Evolutionary conservation across 2,888 invertebrate species (phyloP).

Genomic region (Epistrophella euchroma): DNA sequence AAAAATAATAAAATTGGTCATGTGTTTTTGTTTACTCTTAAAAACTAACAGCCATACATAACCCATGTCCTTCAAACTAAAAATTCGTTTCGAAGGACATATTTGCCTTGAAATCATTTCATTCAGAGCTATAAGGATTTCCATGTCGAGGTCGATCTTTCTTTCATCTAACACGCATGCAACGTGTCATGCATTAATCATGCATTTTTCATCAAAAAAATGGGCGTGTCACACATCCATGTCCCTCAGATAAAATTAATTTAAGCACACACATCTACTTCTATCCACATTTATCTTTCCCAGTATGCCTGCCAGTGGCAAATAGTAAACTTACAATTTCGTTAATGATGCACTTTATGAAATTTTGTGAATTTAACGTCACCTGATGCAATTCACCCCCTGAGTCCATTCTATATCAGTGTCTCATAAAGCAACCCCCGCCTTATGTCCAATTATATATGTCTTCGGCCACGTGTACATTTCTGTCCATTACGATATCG

Average conservation of each 20-base stretch:
- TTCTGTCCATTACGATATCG: constrained; percentile 43
- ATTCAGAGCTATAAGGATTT: background rate
- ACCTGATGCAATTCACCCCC: constrained; percentile 63
- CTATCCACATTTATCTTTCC: background rate
- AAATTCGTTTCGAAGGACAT: background rate
- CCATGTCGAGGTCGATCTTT: constrained; percentile 23
- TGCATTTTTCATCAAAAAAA: constrained; percentile 53
- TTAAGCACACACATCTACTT: background rate
- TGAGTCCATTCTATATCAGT: background rate
- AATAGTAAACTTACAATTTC: constrained; percentile 44
- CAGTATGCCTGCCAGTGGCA: background rate
- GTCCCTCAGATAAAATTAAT: constrained; percentile 35
- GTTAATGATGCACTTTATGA: constrained; percentile 64
- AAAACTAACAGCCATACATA: background rate
- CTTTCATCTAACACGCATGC: constrained; percentile 44
- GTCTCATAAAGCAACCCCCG: constrained; percentile 37
- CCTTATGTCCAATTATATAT: constrained; percentile 22
- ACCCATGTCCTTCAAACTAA: background rate
- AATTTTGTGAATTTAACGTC: constrained; percentile 44
- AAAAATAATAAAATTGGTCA: background rate
- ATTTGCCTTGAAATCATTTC: background rate
- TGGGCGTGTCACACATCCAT: constrained; percentile 27
- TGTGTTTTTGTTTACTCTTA: background rate
- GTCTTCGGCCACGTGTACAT: constrained; percentile 57
- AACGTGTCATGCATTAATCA: constrained; percentile 64